Conservation (phyloP, 2,888 invertebrate genomes). For the Tenthredo notha region DNA sequence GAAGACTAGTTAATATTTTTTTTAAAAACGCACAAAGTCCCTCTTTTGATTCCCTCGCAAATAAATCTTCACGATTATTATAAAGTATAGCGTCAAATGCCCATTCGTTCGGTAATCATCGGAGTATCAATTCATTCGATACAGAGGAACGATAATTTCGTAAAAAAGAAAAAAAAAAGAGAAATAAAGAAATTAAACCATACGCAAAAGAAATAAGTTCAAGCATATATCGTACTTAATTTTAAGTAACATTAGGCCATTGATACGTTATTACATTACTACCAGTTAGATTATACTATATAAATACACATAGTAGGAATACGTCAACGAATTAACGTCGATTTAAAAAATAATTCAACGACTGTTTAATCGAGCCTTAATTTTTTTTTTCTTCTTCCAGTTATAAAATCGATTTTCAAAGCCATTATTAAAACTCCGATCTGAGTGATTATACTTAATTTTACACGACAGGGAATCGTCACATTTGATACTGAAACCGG, state of each 20-base stretch:
- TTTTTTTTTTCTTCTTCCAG: no score
- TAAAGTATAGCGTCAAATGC: background rate
- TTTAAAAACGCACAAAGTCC: background rate
- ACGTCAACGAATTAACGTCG: background rate
- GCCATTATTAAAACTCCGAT: background rate
- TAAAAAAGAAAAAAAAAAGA: background rate
- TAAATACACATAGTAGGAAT: conserved; percentile 30
- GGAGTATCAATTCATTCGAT: background rate
- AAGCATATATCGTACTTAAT: conserved; percentile 25
- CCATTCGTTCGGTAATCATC: background rate
- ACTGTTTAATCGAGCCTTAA: background rate
- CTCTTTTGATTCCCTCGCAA: background rate
- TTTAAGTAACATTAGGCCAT: conserved; percentile 48
- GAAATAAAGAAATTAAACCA: background rate
- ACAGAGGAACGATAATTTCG: background rate
- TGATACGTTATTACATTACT: conserved; percentile 28
- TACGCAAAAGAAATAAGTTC: background rate
- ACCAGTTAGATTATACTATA: conserved; percentile 33
- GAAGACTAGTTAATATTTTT: conserved; percentile 21
- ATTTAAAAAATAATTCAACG: background rate
- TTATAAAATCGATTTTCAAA: background rate
- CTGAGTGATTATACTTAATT: background rate
- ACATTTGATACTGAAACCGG: background rate
- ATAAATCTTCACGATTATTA: background rate
- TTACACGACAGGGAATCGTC: background rate